Percentiles rank a stretch among this genome's conserved stretches.
These are phyloP conservation scores for Halcyon senegalensis DNA, from an alignment of 2,113 vertebrate genomes.

Conservation along the genomic window DNA sequence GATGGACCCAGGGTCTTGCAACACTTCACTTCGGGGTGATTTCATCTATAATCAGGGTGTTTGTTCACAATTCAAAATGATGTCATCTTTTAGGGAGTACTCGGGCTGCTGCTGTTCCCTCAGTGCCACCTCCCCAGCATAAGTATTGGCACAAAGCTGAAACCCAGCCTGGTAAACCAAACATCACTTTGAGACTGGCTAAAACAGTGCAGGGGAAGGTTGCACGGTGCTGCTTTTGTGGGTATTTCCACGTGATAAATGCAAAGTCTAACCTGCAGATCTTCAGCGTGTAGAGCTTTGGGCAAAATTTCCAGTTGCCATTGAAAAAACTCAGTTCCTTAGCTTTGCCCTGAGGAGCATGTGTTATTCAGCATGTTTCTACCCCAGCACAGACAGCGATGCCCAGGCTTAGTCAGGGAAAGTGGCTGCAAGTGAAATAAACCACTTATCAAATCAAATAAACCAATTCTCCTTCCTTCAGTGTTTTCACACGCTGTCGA, in stretches of 20 bases:
- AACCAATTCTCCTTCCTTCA: neutral
- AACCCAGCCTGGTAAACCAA: neutral
- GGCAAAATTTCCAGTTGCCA: neutral
- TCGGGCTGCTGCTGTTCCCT: neutral
- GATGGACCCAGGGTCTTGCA: neutral
- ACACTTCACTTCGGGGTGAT: neutral
- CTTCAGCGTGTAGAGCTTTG: neutral
- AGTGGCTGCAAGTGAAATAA: neutral
- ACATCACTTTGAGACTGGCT: neutral
- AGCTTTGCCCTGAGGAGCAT: neutral
- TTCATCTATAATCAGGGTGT: neutral
- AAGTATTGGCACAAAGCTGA: neutral
- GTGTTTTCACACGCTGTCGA: neutral
- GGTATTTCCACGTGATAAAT: neutral
- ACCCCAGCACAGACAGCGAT: neutral
- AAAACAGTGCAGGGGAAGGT: neutral
- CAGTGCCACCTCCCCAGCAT: accelerated
- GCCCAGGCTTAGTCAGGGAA: neutral
- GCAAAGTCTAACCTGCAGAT: neutral
- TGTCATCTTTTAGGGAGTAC: neutral
- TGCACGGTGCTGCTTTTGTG: neutral
- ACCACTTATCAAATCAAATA: neutral
- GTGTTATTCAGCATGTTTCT: neutral
- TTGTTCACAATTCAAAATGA: neutral
- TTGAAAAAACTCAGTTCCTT: neutral